These are phyloP conservation scores for Diceros bicornis DNA, from an alignment of 2,797 vertebrate species.

Conservation along the genomic window DNA sequence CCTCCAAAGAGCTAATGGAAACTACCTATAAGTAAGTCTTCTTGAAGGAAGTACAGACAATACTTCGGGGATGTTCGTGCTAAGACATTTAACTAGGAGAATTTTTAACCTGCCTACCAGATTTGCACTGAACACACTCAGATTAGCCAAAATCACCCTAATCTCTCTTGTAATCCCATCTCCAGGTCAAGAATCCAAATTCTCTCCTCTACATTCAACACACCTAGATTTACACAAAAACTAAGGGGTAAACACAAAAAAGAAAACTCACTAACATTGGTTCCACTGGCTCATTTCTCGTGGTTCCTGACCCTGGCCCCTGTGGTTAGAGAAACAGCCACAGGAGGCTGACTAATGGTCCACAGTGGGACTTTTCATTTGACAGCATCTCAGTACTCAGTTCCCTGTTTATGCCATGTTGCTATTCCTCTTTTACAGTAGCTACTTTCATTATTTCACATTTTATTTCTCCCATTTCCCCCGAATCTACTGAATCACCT, in stretches of 20 bases:
- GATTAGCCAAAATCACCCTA: not conserved
- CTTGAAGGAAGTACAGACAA: not conserved
- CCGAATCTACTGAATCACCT: not conserved
- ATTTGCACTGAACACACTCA: not conserved
- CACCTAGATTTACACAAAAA: not conserved
- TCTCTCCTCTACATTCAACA: not conserved
- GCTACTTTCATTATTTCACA: not conserved
- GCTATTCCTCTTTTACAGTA: conserved; percentile 25
- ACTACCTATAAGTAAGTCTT: not conserved
- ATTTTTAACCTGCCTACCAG: not conserved
- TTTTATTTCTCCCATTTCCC: not conserved
- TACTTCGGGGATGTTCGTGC: not conserved
- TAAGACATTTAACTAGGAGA: not conserved
- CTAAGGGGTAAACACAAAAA: not conserved
- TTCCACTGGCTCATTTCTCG: not conserved
- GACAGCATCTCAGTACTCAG: not conserved
- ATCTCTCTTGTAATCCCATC: not conserved
- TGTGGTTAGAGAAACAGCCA: not conserved
- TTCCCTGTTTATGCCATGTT: not conserved
- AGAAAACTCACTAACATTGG: not conserved
- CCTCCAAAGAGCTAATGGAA: not conserved
- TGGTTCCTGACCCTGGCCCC: not conserved
- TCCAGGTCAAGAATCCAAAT: not conserved
- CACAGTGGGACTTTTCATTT: not conserved
- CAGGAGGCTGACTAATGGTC: not conserved